Percentiles rank a stretch among this genome's conserved stretches.
These are phyloP conservation scores for Plecotus auritus DNA, from an alignment of 2,113 vertebrate genomes.

Conservation along the genomic window DNA sequence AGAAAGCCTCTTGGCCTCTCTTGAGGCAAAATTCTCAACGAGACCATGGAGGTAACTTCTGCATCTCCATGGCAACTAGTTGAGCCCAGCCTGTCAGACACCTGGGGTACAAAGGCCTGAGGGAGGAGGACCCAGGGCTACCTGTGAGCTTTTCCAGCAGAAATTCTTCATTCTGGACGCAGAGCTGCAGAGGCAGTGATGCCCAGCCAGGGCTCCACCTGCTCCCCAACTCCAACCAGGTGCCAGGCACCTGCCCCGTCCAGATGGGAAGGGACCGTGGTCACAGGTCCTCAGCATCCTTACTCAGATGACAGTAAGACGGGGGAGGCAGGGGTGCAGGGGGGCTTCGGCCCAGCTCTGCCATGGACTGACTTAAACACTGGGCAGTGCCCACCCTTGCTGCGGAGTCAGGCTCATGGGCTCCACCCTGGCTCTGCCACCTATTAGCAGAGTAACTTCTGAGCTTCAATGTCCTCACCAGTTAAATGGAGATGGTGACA, in stretches of 20 bases:
- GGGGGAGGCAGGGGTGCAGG: not conserved
- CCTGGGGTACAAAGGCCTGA: too few relatives aligned
- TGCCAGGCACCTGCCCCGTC: not conserved
- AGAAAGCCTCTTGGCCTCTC: not conserved
- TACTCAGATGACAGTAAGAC: fast-evolving
- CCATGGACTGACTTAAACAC: not conserved
- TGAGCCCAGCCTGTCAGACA: not conserved
- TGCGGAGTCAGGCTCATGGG: not conserved
- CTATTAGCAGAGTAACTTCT: not conserved
- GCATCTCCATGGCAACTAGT: not conserved
- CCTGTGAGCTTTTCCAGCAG: not conserved
- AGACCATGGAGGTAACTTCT: not conserved
- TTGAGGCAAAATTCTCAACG: not conserved
- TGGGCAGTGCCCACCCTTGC: not conserved
- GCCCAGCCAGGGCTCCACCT: not conserved
- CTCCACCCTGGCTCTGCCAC: not conserved
- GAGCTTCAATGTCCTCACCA: not conserved
- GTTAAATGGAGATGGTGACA: not conserved
- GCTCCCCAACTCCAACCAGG: not conserved
- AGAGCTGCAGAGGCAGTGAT: not conserved
- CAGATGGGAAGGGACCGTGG: not conserved
- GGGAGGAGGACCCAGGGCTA: not conserved
- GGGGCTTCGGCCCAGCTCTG: not conserved
- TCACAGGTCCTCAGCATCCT: not conserved
- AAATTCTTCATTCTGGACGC: not conserved